Evolutionary conservation across 2,113 vertebrate species (phyloP), one percentile per base, ranked within the genome.

Genomic region (Alethe diademata): DNA sequence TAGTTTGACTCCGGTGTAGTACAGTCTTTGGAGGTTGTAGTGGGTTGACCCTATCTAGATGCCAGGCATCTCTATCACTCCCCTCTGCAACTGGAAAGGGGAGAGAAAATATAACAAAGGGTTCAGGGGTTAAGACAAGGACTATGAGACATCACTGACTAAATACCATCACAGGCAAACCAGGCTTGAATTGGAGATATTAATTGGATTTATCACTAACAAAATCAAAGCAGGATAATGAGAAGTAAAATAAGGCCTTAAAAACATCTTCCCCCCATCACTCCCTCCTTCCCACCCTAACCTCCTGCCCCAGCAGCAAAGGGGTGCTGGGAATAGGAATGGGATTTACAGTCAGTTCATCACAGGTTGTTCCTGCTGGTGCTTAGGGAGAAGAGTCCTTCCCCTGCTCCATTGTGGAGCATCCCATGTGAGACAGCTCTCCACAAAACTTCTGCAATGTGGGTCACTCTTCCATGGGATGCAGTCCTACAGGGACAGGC

Each of bases 351-450:
- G 45, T 38, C 33, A 43, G 18, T 15, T 60, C 13, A 35, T 16
- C 33, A 60, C 22, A 24, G 18, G 18, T 23, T 11, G 14, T 5
- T 53, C 26, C 45, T 76, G 53, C 22, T 6, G 11, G 9, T 67
- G 43, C 14, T 26, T 12, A 31, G 53, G 22, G 12, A 67, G 26
- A 23, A 26, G 53, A 76, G 33, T 33, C 26, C 8, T 60, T 69
- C 26, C 22, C 45, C 12, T 60, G 33, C 22, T 69, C 14, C 45
- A 51, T 4, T 0, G 0, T 60, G 26, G 31, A 15, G 33, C 38
- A 26, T 69, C 18, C 38, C 54, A 23, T 6, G 25, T 13, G 53
- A 51, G 36, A 43, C 31, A 60, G 42, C 20, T 57, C 42, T 48
- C 42, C 60, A 65, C 29, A 40, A 10, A 10, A 29, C 7, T 43